Evolutionary conservation across 2,797 vertebrate species (phyloP).

Genomic region (Eospalax fontanierii): DNA sequence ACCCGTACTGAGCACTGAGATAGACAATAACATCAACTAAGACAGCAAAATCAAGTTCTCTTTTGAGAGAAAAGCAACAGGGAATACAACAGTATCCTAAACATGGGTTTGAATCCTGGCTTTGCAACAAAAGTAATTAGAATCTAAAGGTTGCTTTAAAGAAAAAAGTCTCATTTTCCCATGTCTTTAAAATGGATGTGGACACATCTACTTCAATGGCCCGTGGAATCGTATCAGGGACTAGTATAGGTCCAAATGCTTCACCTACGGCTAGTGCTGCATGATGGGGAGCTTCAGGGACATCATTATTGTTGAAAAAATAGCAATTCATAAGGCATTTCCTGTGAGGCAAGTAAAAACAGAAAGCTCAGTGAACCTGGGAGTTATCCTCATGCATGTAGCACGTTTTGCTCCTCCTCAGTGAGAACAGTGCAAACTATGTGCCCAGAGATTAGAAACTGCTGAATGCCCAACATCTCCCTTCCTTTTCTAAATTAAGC

Average conservation of each 20-base stretch:
- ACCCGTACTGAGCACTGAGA: background rate
- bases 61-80: background rate
- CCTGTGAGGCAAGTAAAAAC: background rate
- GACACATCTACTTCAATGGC: background rate
- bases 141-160: background rate
- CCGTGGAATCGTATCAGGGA: background rate
- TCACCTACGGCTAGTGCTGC: background rate
- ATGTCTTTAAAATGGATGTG: background rate
- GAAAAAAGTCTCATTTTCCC: constrained; percentile 17
- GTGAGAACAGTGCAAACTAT: constrained; percentile 35
- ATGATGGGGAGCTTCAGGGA: background rate
- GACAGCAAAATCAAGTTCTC: background rate
- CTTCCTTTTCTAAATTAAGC: constrained; percentile 83
- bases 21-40: background rate
- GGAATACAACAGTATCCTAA: background rate
- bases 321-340: background rate
- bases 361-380: background rate
- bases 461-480: constrained; percentile 51
- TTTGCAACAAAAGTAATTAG: background rate
- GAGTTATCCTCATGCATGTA: background rate
- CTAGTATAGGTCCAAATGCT: background rate
- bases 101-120: background rate
- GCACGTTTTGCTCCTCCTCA: background rate
- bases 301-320: constrained; percentile 23
- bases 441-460: constrained; percentile 76